These are phyloP conservation scores for Cephonodes hylas DNA, from an alignment of 2,888 invertebrate species.

Conservation along the genomic window DNA sequence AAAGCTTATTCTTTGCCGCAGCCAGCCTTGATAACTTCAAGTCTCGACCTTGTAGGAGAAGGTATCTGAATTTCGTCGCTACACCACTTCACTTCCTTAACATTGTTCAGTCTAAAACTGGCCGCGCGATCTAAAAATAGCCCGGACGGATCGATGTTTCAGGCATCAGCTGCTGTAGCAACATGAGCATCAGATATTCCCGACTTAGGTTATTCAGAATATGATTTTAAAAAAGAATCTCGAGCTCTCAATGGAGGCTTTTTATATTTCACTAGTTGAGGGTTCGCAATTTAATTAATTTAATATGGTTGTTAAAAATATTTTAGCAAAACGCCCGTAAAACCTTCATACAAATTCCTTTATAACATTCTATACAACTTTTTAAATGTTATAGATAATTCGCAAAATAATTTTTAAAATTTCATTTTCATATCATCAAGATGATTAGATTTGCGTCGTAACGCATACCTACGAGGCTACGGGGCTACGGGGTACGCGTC, in stretches of 20 bases:
- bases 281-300: too few relatives aligned
- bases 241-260: not conserved
- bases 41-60: not conserved
- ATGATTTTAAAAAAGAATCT: constrained; percentile 15
- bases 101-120: constrained; percentile 6
- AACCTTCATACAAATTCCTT: too few relatives aligned
- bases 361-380: too few relatives aligned
- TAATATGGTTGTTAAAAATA: too few relatives aligned
- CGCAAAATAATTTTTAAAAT: not conserved
- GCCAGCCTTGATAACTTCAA: too few relatives aligned
- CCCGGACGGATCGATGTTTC: not conserved
- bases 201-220: not conserved
- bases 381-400: too few relatives aligned
- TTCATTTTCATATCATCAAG: not conserved
- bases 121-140: not conserved
- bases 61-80: not conserved
- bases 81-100: not conserved
- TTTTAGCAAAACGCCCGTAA: too few relatives aligned
- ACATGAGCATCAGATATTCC: not conserved
- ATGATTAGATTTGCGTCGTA: not conserved
- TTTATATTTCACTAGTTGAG: not conserved
- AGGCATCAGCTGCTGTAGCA: not conserved
- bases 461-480: constrained; percentile 16
- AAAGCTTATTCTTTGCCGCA: not conserved
- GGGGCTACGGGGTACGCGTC: constrained; percentile 22